Evolutionary conservation across 2,888 invertebrate species (phyloP), one percentile per base, ranked within the genome.

Genomic region (Branchellion lobata): DNA sequence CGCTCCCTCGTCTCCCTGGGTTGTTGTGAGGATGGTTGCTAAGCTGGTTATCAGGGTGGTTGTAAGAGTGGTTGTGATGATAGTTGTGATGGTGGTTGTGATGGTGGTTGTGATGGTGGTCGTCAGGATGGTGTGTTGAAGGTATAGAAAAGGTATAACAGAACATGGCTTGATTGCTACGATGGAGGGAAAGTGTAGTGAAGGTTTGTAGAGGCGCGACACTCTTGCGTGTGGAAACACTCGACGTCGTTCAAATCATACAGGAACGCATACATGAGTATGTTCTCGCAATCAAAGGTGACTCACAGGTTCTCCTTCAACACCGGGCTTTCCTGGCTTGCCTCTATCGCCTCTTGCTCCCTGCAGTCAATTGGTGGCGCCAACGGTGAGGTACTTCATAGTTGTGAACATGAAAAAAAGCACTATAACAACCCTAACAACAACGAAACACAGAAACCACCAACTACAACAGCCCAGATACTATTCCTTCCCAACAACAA

Each of bases 261-360:
- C n/a, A n/a, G n/a, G n/a, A n/a, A n/a, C n/a, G n/a, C n/a, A n/a
- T n/a, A n/a, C n/a, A n/a, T n/a, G n/a, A n/a, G n/a, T n/a, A n/a
- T n/a, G n/a, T n/a, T n/a, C n/a, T n/a, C n/a, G n/a, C n/a, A n/a
- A n/a, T n/a, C n/a, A n/a, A n/a, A n/a, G n/a, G n/a, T n/a, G n/a
- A 57, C 61, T 57, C n/a, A 57, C 82, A 0, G 80, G 53, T 5
- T 27, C 36, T 57, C 82, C 82, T 2, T 74, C 61, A 27, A 79
- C 80, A 24, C 82, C 82, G 21, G 69, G 27, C 34, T 82, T 80
- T 53, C 82, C 82, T 18, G 40, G 65, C 24, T 31, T 47, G 53
- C 82, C 82, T n/a, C 76, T 68, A 24, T 51, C 76, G 33, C 82
- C 82, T n/a, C 65, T 51, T 1, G 68, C 21, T 53, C 82, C 82